These are phyloP conservation scores for Synanthedon formicaeformis DNA, from an alignment of 2,888 invertebrate species.

Conservation along the genomic window DNA sequence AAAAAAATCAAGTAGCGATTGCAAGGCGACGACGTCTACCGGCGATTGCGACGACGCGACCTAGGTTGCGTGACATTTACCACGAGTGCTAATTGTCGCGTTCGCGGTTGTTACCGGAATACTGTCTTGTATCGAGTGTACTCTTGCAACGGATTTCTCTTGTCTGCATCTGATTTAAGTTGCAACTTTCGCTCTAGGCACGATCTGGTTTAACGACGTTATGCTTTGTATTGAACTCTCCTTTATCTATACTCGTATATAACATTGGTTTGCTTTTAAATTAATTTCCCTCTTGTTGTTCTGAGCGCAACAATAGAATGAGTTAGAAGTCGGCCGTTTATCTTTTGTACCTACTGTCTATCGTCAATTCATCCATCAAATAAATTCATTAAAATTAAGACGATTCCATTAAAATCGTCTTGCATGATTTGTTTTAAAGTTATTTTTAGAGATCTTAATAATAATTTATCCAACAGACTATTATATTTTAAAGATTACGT, in stretches of 20 bases:
- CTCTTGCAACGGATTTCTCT: conserved; percentile 38
- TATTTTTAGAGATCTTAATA: no score
- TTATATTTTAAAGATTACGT: no score
- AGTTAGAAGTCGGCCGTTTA: no score
- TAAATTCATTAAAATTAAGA: no score
- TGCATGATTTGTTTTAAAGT: no score
- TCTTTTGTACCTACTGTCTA: no score
- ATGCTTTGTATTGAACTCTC: neutral
- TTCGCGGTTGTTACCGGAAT: conserved; percentile 38
- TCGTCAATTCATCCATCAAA: no score
- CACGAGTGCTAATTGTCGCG: conserved; percentile 49
- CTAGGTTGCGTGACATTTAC: conserved; percentile 53
- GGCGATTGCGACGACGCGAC: neutral
- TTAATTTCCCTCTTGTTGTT: neutral
- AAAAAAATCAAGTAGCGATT: neutral
- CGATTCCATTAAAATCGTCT: no score
- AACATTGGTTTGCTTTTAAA: neutral
- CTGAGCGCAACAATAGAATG: neutral
- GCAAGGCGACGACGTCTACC: neutral
- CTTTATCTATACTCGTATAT: neutral
- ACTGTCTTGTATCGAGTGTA: conserved; percentile 40
- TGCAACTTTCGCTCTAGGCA: conserved; percentile 53
- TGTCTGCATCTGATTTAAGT: conserved; percentile 51
- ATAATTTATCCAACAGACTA: no score
- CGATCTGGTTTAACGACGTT: conserved; percentile 30